Evolutionary conservation across 2,797 vertebrate species (phyloP).

Genomic region (Pantherophis vulpinus): DNA sequence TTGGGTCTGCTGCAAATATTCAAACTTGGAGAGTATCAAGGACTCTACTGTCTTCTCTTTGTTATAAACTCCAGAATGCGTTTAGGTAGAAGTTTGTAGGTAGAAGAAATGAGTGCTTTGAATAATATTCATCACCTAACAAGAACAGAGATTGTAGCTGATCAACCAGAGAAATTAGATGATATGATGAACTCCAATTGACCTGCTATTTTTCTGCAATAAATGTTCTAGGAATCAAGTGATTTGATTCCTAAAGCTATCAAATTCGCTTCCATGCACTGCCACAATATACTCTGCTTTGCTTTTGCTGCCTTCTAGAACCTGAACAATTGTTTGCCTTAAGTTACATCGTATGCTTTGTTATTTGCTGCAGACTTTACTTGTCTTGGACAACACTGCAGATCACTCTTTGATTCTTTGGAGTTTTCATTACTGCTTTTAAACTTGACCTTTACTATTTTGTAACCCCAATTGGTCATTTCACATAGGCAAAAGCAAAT

Average conservation of each 20-base stretch:
- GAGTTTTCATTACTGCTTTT: background rate
- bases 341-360: background rate
- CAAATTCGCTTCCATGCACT: background rate
- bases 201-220: background rate
- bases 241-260: background rate
- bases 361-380: background rate
- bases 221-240: background rate
- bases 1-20: background rate
- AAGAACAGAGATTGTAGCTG: background rate
- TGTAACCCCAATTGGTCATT: background rate
- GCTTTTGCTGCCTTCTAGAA: background rate
- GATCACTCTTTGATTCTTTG: background rate
- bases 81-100: background rate
- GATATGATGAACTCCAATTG: background rate
- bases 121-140: background rate
- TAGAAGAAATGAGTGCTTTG: background rate
- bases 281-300: background rate
- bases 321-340: background rate
- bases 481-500: background rate
- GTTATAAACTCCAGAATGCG: background rate
- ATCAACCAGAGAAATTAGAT: background rate
- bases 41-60: background rate
- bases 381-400: background rate
- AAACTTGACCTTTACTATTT: background rate
- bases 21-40: background rate